Evolutionary conservation across 2,888 invertebrate species (phyloP).

Genomic region (Agriotes lineatus): DNA sequence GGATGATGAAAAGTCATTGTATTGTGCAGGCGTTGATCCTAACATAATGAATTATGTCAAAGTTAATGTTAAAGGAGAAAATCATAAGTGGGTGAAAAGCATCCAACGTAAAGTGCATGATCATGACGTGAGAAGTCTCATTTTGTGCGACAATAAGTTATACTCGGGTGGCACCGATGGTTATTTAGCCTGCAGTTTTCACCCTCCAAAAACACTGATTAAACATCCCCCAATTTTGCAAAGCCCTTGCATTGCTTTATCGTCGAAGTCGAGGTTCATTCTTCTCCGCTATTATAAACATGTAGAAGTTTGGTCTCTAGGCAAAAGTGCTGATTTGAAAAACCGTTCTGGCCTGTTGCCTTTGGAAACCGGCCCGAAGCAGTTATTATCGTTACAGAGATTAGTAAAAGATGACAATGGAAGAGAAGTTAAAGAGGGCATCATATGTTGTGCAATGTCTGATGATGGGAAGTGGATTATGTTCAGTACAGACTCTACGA

Average conservation of each 20-base stretch:
- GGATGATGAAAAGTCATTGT: slow-evolving; percentile 76
- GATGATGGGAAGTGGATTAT: slow-evolving; percentile 79
- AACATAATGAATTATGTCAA: slow-evolving; percentile 80
- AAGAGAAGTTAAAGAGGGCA: slow-evolving; percentile 71
- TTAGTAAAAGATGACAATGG: slow-evolving; percentile 59
- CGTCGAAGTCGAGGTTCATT: slow-evolving; percentile 69
- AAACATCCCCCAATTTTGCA: slow-evolving; percentile 82
- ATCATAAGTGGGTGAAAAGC: slow-evolving; percentile 86
- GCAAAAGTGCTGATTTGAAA: slow-evolving; percentile 60
- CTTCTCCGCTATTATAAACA: slow-evolving; percentile 68
- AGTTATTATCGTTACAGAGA: slow-evolving; percentile 77
- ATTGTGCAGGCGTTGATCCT: slow-evolving; percentile 88
- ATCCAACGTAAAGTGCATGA: slow-evolving; percentile 84
- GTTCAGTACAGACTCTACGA: slow-evolving; percentile 77
- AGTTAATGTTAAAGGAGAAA: slow-evolving; percentile 70
- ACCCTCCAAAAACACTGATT: slow-evolving; percentile 75
- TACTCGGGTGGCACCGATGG: slow-evolving; percentile 88
- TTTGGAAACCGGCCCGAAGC: slow-evolving; percentile 71
- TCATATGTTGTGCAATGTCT: slow-evolving; percentile 79
- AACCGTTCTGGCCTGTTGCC: slow-evolving; percentile 61
- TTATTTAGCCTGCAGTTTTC: slow-evolving; percentile 79
- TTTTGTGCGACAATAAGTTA: slow-evolving; percentile 74
- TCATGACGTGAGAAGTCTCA: slow-evolving; percentile 84
- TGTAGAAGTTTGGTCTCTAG: slow-evolving; percentile 76
- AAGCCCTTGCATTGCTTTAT: slow-evolving; percentile 70